phyloP scores from a whole-genome alignment of 2,113 vertebrate genomes.

The Oreochromis tanganicae region DNA sequence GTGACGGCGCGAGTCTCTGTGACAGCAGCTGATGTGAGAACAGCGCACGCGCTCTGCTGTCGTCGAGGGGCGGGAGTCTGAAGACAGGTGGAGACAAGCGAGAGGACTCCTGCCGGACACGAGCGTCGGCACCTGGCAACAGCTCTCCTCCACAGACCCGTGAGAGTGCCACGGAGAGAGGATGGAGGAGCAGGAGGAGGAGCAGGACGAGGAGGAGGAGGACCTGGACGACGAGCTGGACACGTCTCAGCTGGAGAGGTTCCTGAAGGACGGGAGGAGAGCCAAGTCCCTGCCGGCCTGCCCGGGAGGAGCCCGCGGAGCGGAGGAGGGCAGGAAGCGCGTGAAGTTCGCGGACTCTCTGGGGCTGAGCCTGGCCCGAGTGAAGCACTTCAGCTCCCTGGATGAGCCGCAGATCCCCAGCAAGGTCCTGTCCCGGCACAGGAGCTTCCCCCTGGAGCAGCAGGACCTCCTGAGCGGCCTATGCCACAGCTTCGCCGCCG shows the following conservation, averaged over 20 bases:
- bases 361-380: slow-evolving; percentile 81
- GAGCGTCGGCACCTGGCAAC: background rate
- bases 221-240: slow-evolving; percentile 54
- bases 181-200: background rate
- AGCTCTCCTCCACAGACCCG: background rate
- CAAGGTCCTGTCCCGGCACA: slow-evolving; percentile 74
- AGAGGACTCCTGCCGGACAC: background rate
- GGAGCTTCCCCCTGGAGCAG: slow-evolving; percentile 64
- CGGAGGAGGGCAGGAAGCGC: slow-evolving; percentile 75
- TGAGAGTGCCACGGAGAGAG: background rate
- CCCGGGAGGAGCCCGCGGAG: slow-evolving; percentile 9
- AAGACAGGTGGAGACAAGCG: slow-evolving; percentile 12
- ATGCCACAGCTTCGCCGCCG: slow-evolving; percentile 13
- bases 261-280: slow-evolving; percentile 60
- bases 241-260: slow-evolving; percentile 38
- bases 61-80: background rate
- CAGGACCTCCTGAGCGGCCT: slow-evolving; percentile 20
- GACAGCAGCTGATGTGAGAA: background rate
- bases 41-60: background rate
- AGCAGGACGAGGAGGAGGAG: background rate
- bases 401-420: slow-evolving; percentile 82
- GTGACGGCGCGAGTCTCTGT: background rate
- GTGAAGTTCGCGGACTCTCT: slow-evolving; percentile 88
- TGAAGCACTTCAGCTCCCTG: slow-evolving; percentile 81
- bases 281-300: slow-evolving; percentile 66